Conservation (phyloP, 2,113 vertebrate genomes). For the Tursiops truncatus region DNA sequence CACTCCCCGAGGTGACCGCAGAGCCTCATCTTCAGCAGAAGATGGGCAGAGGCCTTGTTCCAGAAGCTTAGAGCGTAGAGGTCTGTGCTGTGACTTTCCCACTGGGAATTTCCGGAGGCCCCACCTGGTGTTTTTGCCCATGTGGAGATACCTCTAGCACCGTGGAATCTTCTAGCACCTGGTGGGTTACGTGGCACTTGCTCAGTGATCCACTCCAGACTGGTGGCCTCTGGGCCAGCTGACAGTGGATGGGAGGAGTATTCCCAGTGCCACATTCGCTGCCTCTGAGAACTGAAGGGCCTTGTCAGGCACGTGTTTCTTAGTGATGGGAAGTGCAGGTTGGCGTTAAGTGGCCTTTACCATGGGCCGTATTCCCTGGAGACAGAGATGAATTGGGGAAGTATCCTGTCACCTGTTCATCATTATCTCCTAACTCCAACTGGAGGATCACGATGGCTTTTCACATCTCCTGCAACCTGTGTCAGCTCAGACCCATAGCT, state of each 20-base stretch:
- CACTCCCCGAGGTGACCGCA: rapidly evolving
- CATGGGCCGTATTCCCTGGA: not conserved
- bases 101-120: not conserved
- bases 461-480: not conserved
- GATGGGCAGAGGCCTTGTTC: not conserved
- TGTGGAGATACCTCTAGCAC: not conserved
- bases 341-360: not conserved
- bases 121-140: not conserved
- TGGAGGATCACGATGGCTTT: not conserved
- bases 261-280: not conserved
- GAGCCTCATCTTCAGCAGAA: not conserved
- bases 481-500: not conserved
- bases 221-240: not conserved
- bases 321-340: not conserved
- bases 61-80: too few species aligned
- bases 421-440: not conserved
- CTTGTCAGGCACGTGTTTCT: not conserved
- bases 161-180: not conserved
- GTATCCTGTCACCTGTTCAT: not conserved
- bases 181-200: not conserved
- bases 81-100: not conserved
- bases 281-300: not conserved
- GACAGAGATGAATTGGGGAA: not conserved
- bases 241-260: not conserved
- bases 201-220: not conserved